Base-by-base conservation (phyloP, 2,888 invertebrate genomes). In the Labia minor region DNA sequence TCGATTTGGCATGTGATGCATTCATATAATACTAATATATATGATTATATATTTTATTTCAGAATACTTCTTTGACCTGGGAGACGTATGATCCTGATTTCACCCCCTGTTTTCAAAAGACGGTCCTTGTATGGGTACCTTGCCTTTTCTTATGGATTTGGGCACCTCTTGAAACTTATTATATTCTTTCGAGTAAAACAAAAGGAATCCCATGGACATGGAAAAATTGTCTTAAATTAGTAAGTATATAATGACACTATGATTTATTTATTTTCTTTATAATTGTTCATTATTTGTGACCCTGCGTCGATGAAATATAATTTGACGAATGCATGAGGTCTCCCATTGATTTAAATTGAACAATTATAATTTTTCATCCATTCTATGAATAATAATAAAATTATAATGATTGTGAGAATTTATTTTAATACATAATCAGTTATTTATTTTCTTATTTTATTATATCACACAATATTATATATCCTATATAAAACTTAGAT, bases 21-120 rank as follows among this genome's bases (percentile, higher is more conserved):
- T n/a, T n/a, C n/a, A n/a, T n/a, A n/a, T n/a, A n/a, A n/a, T n/a
- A n/a, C n/a, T n/a, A n/a, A n/a, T n/a, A n/a, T n/a, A n/a, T n/a
- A n/a, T n/a, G n/a, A n/a, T n/a, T n/a, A n/a, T n/a, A n/a, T n/a
- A n/a, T n/a, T n/a, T 73, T 71, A 72, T 83, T 83, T 71, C 81
- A 96, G 96, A 87, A 94, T 79, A 75, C 78, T 71, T 82, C 85
- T 71, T 75, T 86, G 73, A 86, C 92, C 67, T 94, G 94, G 94
- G 76, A 88, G 74, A 89, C 95, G 18, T 81, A 84, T 6, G 83
- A 87, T 77, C 97, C 95, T 37, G 88, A 92, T 75, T 82, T 97
- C 72, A 92, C 96, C 70, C 83, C 83, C 75, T 98, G 97, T 78
- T 95, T 97, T 78, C 89, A 95, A 79, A 88, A 89, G 77, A 95